Conservation (phyloP, 53 echinoderm and acorn worm species). For the Luidia sarsii region DNA sequence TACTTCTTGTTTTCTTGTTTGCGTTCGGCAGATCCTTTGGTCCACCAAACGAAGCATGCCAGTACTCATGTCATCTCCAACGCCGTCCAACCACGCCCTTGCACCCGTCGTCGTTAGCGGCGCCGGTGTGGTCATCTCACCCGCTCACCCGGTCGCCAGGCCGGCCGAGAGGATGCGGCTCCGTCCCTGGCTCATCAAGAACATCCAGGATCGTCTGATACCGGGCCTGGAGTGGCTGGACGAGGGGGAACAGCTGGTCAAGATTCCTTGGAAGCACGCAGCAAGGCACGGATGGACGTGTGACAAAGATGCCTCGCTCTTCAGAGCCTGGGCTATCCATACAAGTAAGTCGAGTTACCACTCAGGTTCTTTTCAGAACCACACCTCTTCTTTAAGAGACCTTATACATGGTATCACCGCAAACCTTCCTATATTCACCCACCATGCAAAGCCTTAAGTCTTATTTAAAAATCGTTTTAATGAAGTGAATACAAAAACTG, state of each 20-base stretch:
- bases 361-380: too few relatives aligned
- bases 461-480: too few relatives aligned
- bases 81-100: slow-evolving; percentile 31
- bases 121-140: background rate
- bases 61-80: slow-evolving; percentile 51
- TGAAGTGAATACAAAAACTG: too few relatives aligned
- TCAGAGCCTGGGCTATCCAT: slow-evolving; percentile 96
- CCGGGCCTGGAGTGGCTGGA: slow-evolving; percentile 88
- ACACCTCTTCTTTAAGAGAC: too few relatives aligned
- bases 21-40: slow-evolving; percentile 10
- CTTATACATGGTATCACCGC: too few relatives aligned
- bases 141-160: slow-evolving; percentile 16
- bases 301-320: slow-evolving; percentile 86
- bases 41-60: slow-evolving; percentile 50
- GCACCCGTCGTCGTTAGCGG: slow-evolving; percentile 22
- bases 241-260: slow-evolving; percentile 73
- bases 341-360: slow-evolving; percentile 94
- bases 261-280: slow-evolving; percentile 98
- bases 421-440: too few relatives aligned
- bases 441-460: too few relatives aligned
- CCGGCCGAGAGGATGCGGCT: slow-evolving; percentile 90
- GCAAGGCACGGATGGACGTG: slow-evolving; percentile 91
- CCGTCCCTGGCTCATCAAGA: slow-evolving; percentile 87
- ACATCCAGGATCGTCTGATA: slow-evolving; percentile 70
- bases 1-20: background rate